phyloP scores from a whole-genome alignment of 2,797 vertebrate species.

The Acipenser ruthenus region DNA sequence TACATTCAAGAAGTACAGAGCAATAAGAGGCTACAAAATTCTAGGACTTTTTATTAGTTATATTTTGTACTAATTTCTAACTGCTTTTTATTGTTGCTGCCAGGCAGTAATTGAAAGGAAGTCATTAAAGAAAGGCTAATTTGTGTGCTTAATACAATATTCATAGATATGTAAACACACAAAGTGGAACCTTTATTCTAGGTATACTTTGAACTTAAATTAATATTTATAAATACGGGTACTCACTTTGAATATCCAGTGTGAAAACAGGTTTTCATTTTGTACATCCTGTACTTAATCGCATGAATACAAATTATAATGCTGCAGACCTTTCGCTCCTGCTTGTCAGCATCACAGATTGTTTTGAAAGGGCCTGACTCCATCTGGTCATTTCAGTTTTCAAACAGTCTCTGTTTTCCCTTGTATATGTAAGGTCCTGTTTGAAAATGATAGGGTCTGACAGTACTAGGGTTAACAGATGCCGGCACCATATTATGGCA shows the following conservation, averaged over 20 bases:
- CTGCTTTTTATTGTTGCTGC: too few relatives aligned
- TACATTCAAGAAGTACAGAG: too few relatives aligned
- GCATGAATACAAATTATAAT: slow-evolving; percentile 49
- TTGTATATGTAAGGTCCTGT: not conserved
- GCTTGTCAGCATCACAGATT: slow-evolving; percentile 25
- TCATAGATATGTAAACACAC: too few relatives aligned
- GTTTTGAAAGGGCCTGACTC: slow-evolving; percentile 34
- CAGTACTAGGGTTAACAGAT: not conserved
- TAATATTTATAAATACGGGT: not conserved
- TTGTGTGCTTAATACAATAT: too few relatives aligned
- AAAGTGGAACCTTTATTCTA: too few relatives aligned
- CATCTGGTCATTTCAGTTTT: slow-evolving; percentile 30
- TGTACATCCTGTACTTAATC: slow-evolving; percentile 41
- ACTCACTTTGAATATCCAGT: slow-evolving; percentile 27
- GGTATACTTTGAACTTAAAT: too few relatives aligned
- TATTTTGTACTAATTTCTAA: too few relatives aligned
- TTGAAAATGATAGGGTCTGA: not conserved
- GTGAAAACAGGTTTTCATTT: slow-evolving; percentile 51
- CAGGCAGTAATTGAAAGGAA: too few relatives aligned
- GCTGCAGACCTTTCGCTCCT: slow-evolving; percentile 45
- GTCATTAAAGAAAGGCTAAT: too few relatives aligned
- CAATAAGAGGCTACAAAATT: too few relatives aligned
- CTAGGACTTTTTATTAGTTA: too few relatives aligned
- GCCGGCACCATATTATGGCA: not conserved
- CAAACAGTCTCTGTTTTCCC: not conserved